Conservation (phyloP, 2,113 vertebrate species). For the Vimba vimba region DNA sequence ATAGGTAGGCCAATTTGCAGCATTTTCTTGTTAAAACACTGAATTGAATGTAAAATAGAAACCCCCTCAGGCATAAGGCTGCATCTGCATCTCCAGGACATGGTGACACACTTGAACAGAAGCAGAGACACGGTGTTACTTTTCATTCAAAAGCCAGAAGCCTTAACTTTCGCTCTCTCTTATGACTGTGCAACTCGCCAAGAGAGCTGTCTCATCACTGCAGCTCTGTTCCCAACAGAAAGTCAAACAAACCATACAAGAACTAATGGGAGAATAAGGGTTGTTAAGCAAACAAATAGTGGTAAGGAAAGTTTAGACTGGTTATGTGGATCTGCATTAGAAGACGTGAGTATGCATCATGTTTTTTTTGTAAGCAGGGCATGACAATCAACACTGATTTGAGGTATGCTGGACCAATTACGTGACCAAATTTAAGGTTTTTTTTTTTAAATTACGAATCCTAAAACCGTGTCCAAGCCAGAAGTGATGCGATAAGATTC, state of each 20-base stretch:
- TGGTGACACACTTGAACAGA: conserved; percentile 8
- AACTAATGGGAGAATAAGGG: not conserved
- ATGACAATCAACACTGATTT: not conserved
- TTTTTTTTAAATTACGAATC: no score
- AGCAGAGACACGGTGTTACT: not conserved
- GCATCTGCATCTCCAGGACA: not conserved
- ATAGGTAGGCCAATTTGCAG: not conserved
- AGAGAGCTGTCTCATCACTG: not conserved
- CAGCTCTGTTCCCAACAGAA: not conserved
- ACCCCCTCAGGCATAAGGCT: not conserved
- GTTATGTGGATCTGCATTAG: not conserved
- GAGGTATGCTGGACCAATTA: not conserved
- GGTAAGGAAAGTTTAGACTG: not conserved
- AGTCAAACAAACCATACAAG: not conserved
- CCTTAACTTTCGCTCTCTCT: not conserved
- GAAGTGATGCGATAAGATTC: no score
- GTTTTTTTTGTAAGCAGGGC: not conserved
- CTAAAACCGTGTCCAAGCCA: no score
- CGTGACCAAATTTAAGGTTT: not conserved
- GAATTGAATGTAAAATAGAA: not conserved
- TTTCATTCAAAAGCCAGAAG: conserved; percentile 11
- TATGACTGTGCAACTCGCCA: conserved; percentile 23
- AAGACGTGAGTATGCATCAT: not conserved
- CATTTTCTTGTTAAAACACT: not conserved
- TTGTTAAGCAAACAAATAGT: not conserved